Evolutionary conservation across 2,888 invertebrate genomes (phyloP).

Genomic region (Sclerodermus sp.): DNA sequence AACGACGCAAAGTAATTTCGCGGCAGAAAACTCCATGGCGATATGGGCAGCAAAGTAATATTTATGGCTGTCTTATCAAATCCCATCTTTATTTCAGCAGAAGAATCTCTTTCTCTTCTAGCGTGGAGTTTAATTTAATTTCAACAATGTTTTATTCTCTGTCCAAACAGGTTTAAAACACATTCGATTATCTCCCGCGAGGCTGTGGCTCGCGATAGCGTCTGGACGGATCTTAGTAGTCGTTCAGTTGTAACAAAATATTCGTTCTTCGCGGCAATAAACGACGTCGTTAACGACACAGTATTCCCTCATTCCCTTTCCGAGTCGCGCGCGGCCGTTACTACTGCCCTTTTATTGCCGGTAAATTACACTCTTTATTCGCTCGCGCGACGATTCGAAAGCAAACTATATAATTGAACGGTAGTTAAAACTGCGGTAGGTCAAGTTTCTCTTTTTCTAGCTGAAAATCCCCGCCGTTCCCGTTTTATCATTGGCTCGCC

Average conservation of each 20-base stretch:
- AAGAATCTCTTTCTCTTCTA: no score
- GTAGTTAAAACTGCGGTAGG: constrained; percentile 48
- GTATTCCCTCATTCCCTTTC: constrained; percentile 10
- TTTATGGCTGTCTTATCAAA: no score
- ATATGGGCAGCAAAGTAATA: no score
- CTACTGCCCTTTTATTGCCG: constrained; percentile 50
- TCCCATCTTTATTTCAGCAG: no score
- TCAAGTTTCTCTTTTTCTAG: constrained; percentile 31
- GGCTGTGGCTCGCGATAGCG: not conserved
- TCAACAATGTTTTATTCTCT: no score
- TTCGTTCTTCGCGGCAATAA: constrained; percentile 51
- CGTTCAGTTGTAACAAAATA: constrained; percentile 49
- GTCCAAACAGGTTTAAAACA: not conserved
- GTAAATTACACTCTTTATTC: constrained; percentile 55
- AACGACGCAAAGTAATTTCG: no score
- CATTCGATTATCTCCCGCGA: constrained; percentile 3
- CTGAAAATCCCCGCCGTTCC: no score
- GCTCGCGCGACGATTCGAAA: constrained; percentile 40
- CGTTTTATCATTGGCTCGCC: not conserved
- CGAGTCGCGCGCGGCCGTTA: constrained; percentile 20
- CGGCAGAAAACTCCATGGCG: no score
- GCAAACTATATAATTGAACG: constrained; percentile 48
- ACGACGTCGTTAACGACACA: constrained; percentile 54
- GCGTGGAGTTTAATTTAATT: no score
- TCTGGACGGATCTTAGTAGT: constrained; percentile 14